Evolutionary conservation across 2,888 invertebrate species (phyloP), one percentile per base, ranked within the genome.

Genomic region (Leptinotarsa juncta): DNA sequence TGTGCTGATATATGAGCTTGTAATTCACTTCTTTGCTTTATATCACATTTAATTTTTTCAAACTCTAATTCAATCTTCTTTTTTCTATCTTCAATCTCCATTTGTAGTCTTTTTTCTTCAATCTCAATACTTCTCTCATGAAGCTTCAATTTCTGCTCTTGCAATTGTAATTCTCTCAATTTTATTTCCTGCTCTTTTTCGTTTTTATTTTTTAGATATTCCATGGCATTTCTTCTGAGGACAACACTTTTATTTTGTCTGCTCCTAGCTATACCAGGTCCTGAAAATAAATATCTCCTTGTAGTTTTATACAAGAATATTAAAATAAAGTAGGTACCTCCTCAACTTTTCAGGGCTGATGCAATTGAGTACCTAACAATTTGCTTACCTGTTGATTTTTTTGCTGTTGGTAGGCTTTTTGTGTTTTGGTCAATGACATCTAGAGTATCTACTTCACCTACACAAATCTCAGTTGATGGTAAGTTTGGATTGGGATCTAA

Each of bases 21-120:
- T 26, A 23, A 23, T 42, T 65, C 65, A 65, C 23, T 65, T 23
- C 26, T 65, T 23, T 65, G 65, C 65, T 23, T 65, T 16, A 65
- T 14, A 65, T 65, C 65, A 23, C 26, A 16, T 23, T 65, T 14
- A 32, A 26, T 10, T 32, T 7, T 65, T 16, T 32, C 65, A 48
- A 20, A 65, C 20, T 65, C 65, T 16, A 65, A 18, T 3, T 65
- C 5, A 42, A 42, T 14, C 14, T 65, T 26, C 48, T n/a, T 32
- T 65, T 32, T 65, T n/a, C 65, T 65, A 65, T 65, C 65, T 65
- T 65, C 65, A 65, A 48, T 32, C 49, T 65, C 65, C 65, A 65
- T 65, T n/a, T 42, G 12, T 5, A 48, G 42, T 32, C 48, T 65
- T 48, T 42, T 65, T 65, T 48, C 42, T 42, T 48, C 65, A 65